Conservation (phyloP, 2,113 vertebrate genomes). For the Bos taurus region DNA sequence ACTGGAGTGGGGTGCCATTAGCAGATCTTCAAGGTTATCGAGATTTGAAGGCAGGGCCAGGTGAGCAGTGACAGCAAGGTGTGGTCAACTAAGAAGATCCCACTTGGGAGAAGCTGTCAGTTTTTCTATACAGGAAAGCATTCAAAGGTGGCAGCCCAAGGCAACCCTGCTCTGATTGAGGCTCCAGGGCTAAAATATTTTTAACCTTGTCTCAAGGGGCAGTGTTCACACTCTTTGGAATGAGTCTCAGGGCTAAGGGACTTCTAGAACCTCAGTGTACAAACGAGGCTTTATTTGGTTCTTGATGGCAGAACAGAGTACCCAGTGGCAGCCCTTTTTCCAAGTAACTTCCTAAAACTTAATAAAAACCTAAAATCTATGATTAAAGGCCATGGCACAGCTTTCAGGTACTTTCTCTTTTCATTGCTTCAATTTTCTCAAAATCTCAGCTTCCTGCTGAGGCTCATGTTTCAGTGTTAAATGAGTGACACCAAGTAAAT, state of each 20-base stretch:
- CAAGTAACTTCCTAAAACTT: neutral
- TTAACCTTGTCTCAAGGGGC: neutral
- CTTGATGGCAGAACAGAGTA: neutral
- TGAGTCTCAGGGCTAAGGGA: neutral
- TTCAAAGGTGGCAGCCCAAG: neutral
- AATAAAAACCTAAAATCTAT: neutral
- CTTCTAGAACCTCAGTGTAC: neutral
- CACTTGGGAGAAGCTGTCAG: neutral
- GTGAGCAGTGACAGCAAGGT: neutral
- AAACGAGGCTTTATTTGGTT: neutral
- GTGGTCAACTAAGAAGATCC: neutral
- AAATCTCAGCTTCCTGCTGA: constrained; percentile 41
- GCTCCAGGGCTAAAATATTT: neutral
- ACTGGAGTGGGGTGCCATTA: too few species aligned
- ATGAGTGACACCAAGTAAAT: constrained; percentile 57
- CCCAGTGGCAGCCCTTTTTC: neutral
- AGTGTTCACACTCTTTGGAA: neutral
- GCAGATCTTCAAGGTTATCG: neutral
- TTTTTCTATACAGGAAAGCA: neutral
- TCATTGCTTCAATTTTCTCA: constrained; percentile 11
- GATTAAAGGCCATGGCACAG: neutral
- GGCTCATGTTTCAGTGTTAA: constrained; percentile 55
- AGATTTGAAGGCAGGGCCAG: neutral
- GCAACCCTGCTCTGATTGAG: neutral
- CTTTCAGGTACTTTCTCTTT: neutral